Evolutionary conservation across 2,113 vertebrate genomes (phyloP).

Genomic region (Athene cunicularia): DNA sequence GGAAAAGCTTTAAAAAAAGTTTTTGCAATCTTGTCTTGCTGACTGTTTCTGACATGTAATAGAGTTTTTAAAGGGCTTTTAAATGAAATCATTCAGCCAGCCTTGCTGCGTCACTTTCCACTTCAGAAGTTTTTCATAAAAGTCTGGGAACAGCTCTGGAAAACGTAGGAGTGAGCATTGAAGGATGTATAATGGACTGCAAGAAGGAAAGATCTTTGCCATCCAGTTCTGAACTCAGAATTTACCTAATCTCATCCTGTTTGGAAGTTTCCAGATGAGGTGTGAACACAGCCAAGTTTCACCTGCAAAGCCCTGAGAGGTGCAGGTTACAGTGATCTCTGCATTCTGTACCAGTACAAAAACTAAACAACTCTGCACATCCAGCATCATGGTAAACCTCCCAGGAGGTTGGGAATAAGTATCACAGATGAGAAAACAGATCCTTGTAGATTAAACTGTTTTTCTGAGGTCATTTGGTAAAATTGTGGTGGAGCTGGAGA

Average conservation of each 20-base stretch:
- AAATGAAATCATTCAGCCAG: not conserved
- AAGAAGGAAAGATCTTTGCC: not conserved
- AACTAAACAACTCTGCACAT: not conserved
- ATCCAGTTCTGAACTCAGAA: not conserved
- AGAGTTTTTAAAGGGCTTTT: not conserved
- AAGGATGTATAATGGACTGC: not conserved
- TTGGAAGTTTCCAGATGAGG: not conserved
- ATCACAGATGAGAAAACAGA: not conserved
- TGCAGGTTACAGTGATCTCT: not conserved
- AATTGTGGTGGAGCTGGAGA: not conserved
- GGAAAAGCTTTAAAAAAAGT: not conserved
- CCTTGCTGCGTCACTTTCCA: slow-evolving; percentile 5
- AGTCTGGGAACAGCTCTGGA: not conserved
- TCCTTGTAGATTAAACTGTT: not conserved
- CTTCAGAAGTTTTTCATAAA: not conserved
- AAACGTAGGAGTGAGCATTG: not conserved
- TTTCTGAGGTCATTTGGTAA: not conserved
- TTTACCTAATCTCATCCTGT: not conserved
- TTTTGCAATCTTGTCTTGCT: not conserved
- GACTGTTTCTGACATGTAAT: not conserved
- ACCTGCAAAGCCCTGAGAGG: not conserved
- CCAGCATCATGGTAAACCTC: not conserved
- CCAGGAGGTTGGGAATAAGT: not conserved
- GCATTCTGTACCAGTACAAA: not conserved
- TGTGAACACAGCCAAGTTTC: not conserved